Percentiles rank a stretch among this genome's conserved stretches.
These are phyloP conservation scores for Phoxinus dragarum DNA, from an alignment of 2,797 vertebrate species.

Conservation along the genomic window DNA sequence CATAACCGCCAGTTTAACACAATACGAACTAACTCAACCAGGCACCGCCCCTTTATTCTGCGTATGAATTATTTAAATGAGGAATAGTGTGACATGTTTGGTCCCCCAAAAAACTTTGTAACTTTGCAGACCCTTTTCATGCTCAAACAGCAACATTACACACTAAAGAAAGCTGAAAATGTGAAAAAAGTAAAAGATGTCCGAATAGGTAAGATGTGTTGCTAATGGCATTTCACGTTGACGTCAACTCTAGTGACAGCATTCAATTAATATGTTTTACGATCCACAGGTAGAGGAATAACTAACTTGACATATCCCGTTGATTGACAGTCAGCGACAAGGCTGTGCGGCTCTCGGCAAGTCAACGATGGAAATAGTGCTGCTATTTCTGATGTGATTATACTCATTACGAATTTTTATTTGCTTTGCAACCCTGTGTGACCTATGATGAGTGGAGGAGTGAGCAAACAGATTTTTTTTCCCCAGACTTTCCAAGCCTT, in stretches of 20 bases:
- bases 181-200: neutral
- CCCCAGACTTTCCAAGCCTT: slow-evolving; percentile 14
- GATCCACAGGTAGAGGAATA: slow-evolving; percentile 4
- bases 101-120: too few relatives aligned
- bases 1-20: too few relatives aligned
- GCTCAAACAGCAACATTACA: neutral
- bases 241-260: neutral
- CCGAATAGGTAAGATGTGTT: neutral
- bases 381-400: slow-evolving; percentile 46
- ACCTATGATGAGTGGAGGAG: slow-evolving; percentile 30
- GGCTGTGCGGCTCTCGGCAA: neutral
- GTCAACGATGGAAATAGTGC: slow-evolving; percentile 8
- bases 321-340: slow-evolving; percentile 36
- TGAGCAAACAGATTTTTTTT: slow-evolving; percentile 37
- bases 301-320: neutral
- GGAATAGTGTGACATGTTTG: too few relatives aligned
- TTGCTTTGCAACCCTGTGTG: slow-evolving; percentile 46
- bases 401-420: slow-evolving; percentile 51
- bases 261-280: neutral
- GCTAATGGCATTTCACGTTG: neutral
- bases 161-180: neutral
- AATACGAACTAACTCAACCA: too few relatives aligned
- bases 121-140: too few relatives aligned
- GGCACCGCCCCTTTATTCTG: too few relatives aligned
- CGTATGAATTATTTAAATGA: too few relatives aligned